These are phyloP conservation scores for Phalacrocorax carbo DNA, from an alignment of 2,113 vertebrate species.

Conservation along the genomic window DNA sequence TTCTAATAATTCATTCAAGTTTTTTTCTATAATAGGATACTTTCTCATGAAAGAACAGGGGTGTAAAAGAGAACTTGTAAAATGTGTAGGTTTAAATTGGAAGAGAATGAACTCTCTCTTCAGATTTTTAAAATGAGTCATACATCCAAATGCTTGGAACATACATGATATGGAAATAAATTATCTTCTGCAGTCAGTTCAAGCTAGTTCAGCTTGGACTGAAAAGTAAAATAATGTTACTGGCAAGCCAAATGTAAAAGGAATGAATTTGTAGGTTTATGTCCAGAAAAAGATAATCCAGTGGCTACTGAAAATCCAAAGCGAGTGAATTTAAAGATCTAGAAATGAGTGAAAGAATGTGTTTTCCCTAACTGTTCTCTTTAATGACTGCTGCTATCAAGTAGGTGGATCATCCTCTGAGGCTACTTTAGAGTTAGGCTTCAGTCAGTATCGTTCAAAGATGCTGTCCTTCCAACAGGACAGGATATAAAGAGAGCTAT, in stretches of 20 bases:
- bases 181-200: not conserved
- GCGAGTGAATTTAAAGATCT: not conserved
- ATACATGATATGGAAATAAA: not conserved
- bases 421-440: not conserved
- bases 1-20: not conserved
- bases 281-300: not conserved
- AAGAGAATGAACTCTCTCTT: not conserved
- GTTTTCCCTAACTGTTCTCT: not conserved
- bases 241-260: not conserved
- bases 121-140: not conserved
- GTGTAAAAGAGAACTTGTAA: not conserved
- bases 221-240: not conserved
- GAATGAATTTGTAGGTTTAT: not conserved
- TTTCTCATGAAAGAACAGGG: not conserved
- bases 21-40: not conserved
- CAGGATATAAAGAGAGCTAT: not conserved
- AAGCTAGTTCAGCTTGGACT: not conserved
- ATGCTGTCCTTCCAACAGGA: not conserved
- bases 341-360: not conserved
- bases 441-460: not conserved
- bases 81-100: not conserved
- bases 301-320: not conserved
- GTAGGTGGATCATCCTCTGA: not conserved
- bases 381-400: not conserved
- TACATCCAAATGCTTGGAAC: not conserved